Percentiles rank a stretch among this genome's conserved stretches.
These are phyloP conservation scores for Echinarachnius parma DNA, from an alignment of 53 echinoderm and acorn worm genomes.

Conservation along the genomic window DNA sequence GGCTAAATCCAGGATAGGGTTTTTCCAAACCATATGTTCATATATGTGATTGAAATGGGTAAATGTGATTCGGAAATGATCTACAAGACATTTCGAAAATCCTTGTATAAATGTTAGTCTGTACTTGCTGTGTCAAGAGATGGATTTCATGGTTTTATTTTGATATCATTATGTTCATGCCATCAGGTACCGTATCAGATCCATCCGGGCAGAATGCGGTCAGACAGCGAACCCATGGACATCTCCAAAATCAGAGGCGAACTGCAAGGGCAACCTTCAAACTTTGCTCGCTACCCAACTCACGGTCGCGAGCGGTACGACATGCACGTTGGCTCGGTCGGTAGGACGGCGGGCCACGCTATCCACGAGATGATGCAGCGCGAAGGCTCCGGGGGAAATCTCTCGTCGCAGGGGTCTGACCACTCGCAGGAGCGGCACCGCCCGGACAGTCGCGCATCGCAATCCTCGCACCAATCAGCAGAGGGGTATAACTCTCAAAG, in stretches of 20 bases:
- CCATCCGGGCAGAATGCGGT: constrained; percentile 68
- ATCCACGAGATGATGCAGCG: constrained; percentile 34
- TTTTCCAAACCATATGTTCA: no score
- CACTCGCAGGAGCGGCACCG: constrained; percentile 55
- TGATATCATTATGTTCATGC: no score
- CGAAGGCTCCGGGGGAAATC: constrained; percentile 52
- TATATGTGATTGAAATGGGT: no score
- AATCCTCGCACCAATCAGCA: constrained; percentile 55
- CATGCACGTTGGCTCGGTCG: neutral
- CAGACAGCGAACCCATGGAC: constrained; percentile 87
- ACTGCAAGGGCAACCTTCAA: constrained; percentile 17
- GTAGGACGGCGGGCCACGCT: constrained; percentile 20
- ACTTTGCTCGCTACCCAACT: constrained; percentile 27
- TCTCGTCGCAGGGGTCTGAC: constrained; percentile 58
- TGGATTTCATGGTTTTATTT: no score
- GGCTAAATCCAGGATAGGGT: no score
- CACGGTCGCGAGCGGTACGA: constrained; percentile 30
- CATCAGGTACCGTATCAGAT: constrained; percentile 46
- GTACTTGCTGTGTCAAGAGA: no score
- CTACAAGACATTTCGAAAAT: no score
- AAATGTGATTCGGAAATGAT: no score
- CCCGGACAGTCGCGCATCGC: constrained; percentile 56
- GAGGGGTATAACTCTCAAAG: constrained; percentile 48
- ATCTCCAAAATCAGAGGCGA: constrained; percentile 36
- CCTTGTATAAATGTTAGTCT: no score